A percentile compares a stretch with the other conserved stretches of the same genome.
phyloP scores from a whole-genome alignment of 2,797 vertebrate genomes.

The Valencia hispanica region DNA sequence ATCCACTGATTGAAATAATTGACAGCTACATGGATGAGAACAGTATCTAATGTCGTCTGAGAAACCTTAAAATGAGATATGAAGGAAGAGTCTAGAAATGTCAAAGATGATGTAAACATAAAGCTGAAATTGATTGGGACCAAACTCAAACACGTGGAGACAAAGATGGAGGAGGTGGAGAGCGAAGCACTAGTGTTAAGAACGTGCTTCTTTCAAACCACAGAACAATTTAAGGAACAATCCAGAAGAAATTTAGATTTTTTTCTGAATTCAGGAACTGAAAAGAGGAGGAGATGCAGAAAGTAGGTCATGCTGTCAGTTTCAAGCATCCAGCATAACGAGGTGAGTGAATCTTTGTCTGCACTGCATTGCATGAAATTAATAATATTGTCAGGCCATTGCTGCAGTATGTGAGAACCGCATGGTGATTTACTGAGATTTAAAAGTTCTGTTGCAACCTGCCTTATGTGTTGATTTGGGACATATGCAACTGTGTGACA shows the following conservation, averaged over 20 bases:
- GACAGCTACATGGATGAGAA: too few relatives aligned
- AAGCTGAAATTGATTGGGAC: not conserved
- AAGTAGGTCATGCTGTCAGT: not conserved
- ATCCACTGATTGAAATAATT: not conserved
- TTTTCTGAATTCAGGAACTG: too few relatives aligned
- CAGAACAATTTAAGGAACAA: not conserved
- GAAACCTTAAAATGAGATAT: not conserved
- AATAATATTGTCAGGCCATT: not conserved
- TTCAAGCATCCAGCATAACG: not conserved
- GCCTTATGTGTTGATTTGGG: not conserved
- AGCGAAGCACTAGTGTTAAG: too few relatives aligned
- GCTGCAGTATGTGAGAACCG: not conserved
- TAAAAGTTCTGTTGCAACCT: not conserved
- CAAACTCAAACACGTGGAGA: too few relatives aligned
- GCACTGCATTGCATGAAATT: not conserved
- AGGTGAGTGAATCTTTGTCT: not conserved
- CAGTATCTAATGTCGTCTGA: too few relatives aligned
- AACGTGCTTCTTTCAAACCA: not conserved
- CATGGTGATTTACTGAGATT: not conserved
- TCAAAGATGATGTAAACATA: not conserved
- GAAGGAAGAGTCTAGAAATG: not conserved
- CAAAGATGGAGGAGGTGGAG: too few relatives aligned
- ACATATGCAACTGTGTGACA: too few relatives aligned
- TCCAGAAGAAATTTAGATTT: too few relatives aligned
- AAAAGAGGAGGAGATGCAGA: not conserved